phyloP scores from a whole-genome alignment of 2,888 invertebrate species.

The Adelphocoris suturalis region DNA sequence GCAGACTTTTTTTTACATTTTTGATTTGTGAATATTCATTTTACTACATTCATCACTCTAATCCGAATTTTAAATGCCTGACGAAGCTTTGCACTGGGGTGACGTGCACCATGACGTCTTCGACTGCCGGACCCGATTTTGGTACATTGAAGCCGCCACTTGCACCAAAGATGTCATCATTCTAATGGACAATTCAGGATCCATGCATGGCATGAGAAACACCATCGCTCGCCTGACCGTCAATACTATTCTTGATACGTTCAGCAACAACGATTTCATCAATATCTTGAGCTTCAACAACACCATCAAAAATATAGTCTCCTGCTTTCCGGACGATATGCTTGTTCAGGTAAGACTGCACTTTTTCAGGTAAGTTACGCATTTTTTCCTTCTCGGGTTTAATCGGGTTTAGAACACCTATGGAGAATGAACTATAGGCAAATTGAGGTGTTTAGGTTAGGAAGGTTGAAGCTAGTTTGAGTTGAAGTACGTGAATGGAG shows the following conservation, averaged over 20 bases:
- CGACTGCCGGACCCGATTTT: constrained; percentile 94
- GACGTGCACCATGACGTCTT: constrained; percentile 78
- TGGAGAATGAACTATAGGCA: no score
- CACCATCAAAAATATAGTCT: constrained; percentile 85
- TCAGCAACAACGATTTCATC: constrained; percentile 98
- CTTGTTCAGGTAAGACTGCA: constrained; percentile 85
- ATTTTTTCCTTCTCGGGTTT: no score
- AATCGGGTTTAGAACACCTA: no score
- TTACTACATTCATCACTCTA: not conserved
- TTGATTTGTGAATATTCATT: no score
- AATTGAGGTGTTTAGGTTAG: no score
- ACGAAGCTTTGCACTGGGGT: constrained; percentile 85
- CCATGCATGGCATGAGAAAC: constrained; percentile 91
- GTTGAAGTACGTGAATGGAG: no score
- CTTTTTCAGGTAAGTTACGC: no score
- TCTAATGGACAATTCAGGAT: constrained; percentile 96
- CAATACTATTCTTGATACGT: constrained; percentile 92
- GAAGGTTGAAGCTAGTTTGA: no score
- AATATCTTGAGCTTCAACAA: constrained; percentile 91
- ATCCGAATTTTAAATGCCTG: not conserved
- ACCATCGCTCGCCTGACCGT: constrained; percentile 92
- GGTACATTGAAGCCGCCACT: constrained; percentile 98
- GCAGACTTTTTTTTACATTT: no score
- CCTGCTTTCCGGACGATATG: constrained; percentile 88
- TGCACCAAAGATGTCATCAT: constrained; percentile 98